These are phyloP conservation scores for Apeltes quadracus DNA, from an alignment of 2,113 vertebrate species.

Conservation along the genomic window DNA sequence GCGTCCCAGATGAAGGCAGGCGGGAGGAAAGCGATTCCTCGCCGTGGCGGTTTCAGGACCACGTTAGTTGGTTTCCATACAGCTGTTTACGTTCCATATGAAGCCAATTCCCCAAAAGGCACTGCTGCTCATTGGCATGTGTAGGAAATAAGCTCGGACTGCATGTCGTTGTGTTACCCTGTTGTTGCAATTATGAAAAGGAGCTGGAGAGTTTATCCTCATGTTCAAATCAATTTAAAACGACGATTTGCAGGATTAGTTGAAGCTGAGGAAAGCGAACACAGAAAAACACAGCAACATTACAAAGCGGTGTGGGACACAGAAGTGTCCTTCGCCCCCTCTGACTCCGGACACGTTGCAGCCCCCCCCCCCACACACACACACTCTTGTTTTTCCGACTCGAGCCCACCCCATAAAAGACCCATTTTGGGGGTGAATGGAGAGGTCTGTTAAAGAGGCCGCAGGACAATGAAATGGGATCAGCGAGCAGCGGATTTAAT, in stretches of 20 bases:
- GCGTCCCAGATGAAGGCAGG: not conserved
- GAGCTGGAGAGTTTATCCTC: not conserved
- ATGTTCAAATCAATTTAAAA: not conserved
- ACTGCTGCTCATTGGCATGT: no score
- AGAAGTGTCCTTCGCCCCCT: not conserved
- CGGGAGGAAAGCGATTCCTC: not conserved
- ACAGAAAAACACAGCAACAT: not conserved
- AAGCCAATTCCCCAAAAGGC: not conserved
- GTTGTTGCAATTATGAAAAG: not conserved
- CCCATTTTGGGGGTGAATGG: slow-evolving; percentile 46
- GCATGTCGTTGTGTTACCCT: no score
- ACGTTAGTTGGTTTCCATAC: not conserved
- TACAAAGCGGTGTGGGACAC: not conserved
- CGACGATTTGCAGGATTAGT: not conserved
- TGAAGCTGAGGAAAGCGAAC: not conserved
- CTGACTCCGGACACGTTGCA: slow-evolving; percentile 13
- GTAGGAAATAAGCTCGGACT: no score
- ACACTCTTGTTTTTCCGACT: slow-evolving; percentile 5
- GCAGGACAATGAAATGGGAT: slow-evolving; percentile 64
- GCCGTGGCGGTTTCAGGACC: not conserved
- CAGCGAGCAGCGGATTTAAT: slow-evolving; percentile 58
- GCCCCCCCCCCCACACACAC: slow-evolving; percentile 5
- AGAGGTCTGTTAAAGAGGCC: slow-evolving; percentile 52
- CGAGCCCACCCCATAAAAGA: slow-evolving; percentile 30
- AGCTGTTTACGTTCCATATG: not conserved